Percentiles rank a stretch among this genome's conserved stretches.
phyloP scores from a whole-genome alignment of 2,888 invertebrate genomes.

The Drosophila maculinotata region DNA sequence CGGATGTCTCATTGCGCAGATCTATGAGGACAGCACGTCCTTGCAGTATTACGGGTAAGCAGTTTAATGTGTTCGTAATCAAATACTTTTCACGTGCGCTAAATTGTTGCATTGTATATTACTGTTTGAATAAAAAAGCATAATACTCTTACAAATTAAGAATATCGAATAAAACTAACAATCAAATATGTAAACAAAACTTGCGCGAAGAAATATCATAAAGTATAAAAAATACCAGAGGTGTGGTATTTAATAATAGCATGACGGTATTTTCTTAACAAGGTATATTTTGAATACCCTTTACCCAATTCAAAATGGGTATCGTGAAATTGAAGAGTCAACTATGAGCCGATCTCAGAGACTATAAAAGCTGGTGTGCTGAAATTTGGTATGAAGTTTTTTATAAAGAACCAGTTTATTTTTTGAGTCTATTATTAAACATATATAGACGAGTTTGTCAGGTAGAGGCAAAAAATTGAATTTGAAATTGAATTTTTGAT shows the following conservation, averaged over 20 bases:
- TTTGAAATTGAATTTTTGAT: too few species aligned
- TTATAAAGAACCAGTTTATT: too few species aligned
- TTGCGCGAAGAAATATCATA: not conserved
- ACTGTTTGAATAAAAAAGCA: not conserved
- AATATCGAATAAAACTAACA: not conserved
- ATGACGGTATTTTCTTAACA: conserved; percentile 1
- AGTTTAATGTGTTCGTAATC: conserved; percentile 80
- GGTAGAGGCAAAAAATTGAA: too few species aligned
- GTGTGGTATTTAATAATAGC: conserved; percentile 4
- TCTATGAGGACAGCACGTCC: conserved; percentile 83
- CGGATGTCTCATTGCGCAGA: conserved; percentile 82
- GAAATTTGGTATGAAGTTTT: too few species aligned
- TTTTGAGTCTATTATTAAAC: too few species aligned
- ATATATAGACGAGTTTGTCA: too few species aligned
- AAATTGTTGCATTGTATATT: conserved; percentile 76
- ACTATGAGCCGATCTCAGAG: too few species aligned
- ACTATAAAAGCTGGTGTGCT: too few species aligned
- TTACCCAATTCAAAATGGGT: not conserved
- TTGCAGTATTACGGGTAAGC: conserved; percentile 78
- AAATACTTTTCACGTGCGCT: conserved; percentile 79
- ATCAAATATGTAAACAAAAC: conserved; percentile 6
- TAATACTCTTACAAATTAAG: not conserved
- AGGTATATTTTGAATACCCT: not conserved
- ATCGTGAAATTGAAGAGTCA: too few species aligned
- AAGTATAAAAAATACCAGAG: not conserved